These are phyloP conservation scores for Rhagonycha fulva DNA, from an alignment of 2,888 invertebrate species.

Conservation along the genomic window DNA sequence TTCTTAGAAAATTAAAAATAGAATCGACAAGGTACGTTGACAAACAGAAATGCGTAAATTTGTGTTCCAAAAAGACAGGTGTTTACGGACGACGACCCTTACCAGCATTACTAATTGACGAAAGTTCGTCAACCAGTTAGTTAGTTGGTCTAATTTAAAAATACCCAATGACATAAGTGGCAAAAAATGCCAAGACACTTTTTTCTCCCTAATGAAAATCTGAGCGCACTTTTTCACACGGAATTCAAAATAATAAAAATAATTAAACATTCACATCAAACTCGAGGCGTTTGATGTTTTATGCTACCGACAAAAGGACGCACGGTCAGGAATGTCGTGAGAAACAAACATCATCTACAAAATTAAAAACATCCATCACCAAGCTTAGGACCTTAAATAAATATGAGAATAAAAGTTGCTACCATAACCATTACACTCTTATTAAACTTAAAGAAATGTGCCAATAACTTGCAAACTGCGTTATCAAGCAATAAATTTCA, in stretches of 20 bases:
- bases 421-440: background rate
- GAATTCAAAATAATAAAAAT: background rate
- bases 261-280: constrained; percentile 7
- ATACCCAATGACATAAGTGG: background rate
- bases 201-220: background rate
- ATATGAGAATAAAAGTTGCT: background rate
- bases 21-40: constrained; percentile 25
- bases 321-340: background rate
- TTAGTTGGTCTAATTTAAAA: constrained; percentile 6
- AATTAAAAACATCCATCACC: constrained; percentile 16
- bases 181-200: background rate
- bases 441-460: background rate
- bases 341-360: constrained; percentile 7
- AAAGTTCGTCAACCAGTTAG: constrained; percentile 23
- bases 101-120: constrained; percentile 31
- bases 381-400: constrained; percentile 4
- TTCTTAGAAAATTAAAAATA: constrained; percentile 18
- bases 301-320: constrained; percentile 2
- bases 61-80: constrained; percentile 32
- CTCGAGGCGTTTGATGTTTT: constrained; percentile 4
- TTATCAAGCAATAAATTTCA: background rate
- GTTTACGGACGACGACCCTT: constrained; percentile 35
- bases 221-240: background rate
- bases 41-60: constrained; percentile 23
- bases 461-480: background rate